Evolutionary conservation across 35 echinoderm and acorn worm genomes (phyloP), one percentile per base, ranked within the genome.

Genomic region (Anneissia japonica): DNA sequence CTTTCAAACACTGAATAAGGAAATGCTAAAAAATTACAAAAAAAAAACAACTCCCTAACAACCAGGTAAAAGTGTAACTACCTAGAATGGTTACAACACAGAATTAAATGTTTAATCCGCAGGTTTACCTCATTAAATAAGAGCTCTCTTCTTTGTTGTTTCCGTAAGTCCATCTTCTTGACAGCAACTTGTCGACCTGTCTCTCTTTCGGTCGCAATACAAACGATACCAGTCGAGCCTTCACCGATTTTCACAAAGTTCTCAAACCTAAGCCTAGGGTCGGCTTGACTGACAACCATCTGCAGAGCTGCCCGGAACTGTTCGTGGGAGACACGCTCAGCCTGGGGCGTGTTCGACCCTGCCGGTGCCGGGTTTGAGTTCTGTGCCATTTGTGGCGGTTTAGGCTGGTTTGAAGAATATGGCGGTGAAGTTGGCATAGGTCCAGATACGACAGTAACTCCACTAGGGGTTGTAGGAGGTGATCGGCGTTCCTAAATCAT

Each of bases 181-280:
- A 99, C 96, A 45, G 96, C 96, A 7, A 99, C 96, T 74, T 99
- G 96, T 72, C 96, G 76, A 7, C 92, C 92, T 4, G 86, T 89
- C 23, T 72, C 32, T 11, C 79, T 39, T 86, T 99, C 96, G 23
- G 96, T 99, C 26, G 96, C 96, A 9, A 99, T 93, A 41, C 96
- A 99, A 17, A 99, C 96, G 33, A 99, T 99, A 21, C 96, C 96
- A 16, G 96, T 99, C 1, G 96, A 99, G 19, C 96, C 96, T 38
- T 99, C 96, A 23, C 96, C 96, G 38, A 99, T 99, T 82, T 99
- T 99, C n/a, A 99, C 92, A 94, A 99, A 99, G 33, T 99, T 93
- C 29, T 91, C 89, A 75, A 94, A 74, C 35, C 64, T 88, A 26
- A 36, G 35, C 26, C 85, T 88, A 11, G 96, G 96, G 77, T 99